A percentile compares a stretch with the other conserved stretches of the same genome.
Conservation (phyloP, 2,113 vertebrate species). For the Caranx ignobilis region DNA sequence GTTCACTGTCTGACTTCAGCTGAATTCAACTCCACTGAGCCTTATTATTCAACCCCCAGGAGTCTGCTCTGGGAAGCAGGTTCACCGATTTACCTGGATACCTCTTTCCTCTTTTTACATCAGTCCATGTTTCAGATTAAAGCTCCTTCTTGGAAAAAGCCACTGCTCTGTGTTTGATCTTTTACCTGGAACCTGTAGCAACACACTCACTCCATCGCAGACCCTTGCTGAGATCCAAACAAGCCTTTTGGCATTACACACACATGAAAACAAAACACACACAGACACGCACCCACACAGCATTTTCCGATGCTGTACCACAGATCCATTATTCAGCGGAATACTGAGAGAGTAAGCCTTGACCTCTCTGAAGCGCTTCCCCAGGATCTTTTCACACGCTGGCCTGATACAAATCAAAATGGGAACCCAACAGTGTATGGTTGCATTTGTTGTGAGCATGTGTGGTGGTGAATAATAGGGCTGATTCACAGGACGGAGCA, state of each 20-base stretch:
- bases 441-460: constrained; percentile 2
- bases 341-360: neutral
- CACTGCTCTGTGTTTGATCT: constrained; percentile 9
- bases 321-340: constrained; percentile 38
- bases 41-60: neutral
- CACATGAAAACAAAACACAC: neutral
- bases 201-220: constrained; percentile 4
- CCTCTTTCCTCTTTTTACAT: neutral
- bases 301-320: constrained; percentile 10
- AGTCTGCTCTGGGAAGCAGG: neutral
- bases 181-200: constrained; percentile 28
- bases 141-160: neutral
- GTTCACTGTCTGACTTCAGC: neutral
- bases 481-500: constrained; percentile 22
- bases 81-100: neutral
- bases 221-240: neutral
- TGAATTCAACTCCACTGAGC: neutral
- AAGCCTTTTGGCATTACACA: neutral
- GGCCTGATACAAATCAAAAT: constrained; percentile 25
- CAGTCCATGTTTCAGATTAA: neutral
- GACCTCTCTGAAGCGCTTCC: constrained; percentile 19
- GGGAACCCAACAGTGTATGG: neutral
- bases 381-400: constrained; percentile 26
- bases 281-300: neutral
- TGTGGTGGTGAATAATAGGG: constrained; percentile 31